Percentiles rank a stretch among this genome's conserved stretches.
Evolutionary conservation across 2,888 invertebrate species (phyloP).

Genomic region (Aphodius sticticus): DNA sequence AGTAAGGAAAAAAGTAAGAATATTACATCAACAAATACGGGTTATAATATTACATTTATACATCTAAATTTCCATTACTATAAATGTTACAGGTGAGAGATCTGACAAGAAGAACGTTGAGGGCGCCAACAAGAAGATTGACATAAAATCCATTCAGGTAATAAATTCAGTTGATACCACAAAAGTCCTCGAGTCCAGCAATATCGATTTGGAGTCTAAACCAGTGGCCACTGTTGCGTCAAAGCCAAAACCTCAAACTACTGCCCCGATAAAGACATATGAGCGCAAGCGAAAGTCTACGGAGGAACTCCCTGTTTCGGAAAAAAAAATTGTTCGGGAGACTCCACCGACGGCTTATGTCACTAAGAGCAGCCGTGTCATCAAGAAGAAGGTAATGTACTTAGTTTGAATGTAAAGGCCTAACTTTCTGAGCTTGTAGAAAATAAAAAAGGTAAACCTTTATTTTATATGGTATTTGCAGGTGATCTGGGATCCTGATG

Average conservation of each 20-base stretch:
- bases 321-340: constrained; percentile 27
- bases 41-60: no score
- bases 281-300: constrained; percentile 55
- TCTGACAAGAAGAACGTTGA: not conserved
- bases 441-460: no score
- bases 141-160: constrained; percentile 6
- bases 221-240: not conserved
- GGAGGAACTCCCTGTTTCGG: constrained; percentile 35
- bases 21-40: no score
- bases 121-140: constrained; percentile 35
- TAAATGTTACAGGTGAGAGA: not conserved
- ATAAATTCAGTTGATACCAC: not conserved
- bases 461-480: not conserved
- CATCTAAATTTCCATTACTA: no score
- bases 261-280: constrained; percentile 52
- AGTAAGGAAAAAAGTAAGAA: no score
- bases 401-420: no score
- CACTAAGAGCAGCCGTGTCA: constrained; percentile 65
- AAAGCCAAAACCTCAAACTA: constrained; percentile 29
- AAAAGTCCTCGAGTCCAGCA: not conserved
- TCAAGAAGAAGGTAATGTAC: constrained; percentile 70
- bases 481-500: constrained; percentile 74
- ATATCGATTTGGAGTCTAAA: not conserved
- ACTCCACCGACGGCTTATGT: constrained; percentile 51
- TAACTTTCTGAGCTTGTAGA: no score